These are phyloP conservation scores for Heteractis magnifica DNA, from an alignment of 92 coral and sea anemone genomes.

Conservation along the genomic window DNA sequence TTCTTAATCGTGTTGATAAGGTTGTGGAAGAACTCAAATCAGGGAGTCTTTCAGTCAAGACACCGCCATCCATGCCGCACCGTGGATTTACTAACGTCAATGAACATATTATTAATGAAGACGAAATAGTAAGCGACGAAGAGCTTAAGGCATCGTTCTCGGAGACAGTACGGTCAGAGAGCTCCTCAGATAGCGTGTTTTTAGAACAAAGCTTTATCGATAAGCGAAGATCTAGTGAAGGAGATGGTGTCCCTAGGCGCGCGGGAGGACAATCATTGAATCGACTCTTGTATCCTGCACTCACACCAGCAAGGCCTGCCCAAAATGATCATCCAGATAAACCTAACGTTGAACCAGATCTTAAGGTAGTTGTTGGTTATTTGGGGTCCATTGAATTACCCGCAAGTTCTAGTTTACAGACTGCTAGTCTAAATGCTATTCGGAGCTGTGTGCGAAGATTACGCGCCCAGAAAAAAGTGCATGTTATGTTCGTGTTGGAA, in stretches of 20 bases:
- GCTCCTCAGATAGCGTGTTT: conserved; percentile 57
- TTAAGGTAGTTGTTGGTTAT: conserved; percentile 82
- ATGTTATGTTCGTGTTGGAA: conserved; percentile 72
- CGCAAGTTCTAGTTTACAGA: conserved; percentile 63
- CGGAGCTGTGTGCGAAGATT: conserved; percentile 88
- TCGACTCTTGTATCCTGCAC: conserved; percentile 53
- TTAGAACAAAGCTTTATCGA: conserved; percentile 45
- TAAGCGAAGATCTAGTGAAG: conserved; percentile 56
- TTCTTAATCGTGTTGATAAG: conserved; percentile 83
- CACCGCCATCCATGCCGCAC: conserved; percentile 34
- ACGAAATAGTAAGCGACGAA: conserved; percentile 90
- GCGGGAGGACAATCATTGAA: conserved; percentile 38
- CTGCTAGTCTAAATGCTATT: conserved; percentile 75
- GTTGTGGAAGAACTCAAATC: conserved; percentile 90
- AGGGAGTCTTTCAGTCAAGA: conserved; percentile 62
- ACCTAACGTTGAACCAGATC: conserved; percentile 45
- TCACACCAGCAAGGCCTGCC: conserved; percentile 42
- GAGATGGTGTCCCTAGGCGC: conserved; percentile 40
- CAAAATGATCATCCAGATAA: conserved; percentile 20
- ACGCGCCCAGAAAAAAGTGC: conserved; percentile 75
- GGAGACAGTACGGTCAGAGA: conserved; percentile 64
- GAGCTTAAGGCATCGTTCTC: conserved; percentile 83
- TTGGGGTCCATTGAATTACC: conserved; percentile 94
- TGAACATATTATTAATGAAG: conserved; percentile 65
- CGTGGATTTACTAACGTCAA: conserved; percentile 35